Evolutionary conservation across 2,113 vertebrate species (phyloP), one percentile per base, ranked within the genome.

Genomic region (Daubentonia madagascariensis): DNA sequence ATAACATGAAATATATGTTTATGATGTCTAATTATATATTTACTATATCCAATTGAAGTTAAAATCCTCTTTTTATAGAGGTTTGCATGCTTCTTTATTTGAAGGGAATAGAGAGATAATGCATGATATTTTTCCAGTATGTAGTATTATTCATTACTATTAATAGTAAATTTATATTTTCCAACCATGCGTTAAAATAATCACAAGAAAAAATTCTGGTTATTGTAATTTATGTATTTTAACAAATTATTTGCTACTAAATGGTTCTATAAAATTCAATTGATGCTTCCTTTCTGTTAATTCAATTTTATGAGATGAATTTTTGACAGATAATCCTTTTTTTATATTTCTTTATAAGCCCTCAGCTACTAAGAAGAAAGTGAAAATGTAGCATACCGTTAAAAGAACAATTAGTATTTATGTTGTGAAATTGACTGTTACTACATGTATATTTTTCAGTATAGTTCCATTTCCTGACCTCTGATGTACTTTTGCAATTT

Each of bases 401-500:
- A 67, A 73, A 95, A 85, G 78, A 72, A 73, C 48, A 83, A 16
- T 96, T 68, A 52, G 20, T 37, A n/a, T 63, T 80, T 89, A 43
- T 23, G 54, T 83, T 87, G 7, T 73, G 45, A 85, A 90, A 78
- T 22, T 22, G 18, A 61, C 32, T 65, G 18, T 84, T 83, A 67
- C 59, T 32, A 45, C 40, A 20, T 40, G 35, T 81, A 12, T 75
- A 35, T 35, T 43, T 96, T 87, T 83, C 50, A 23, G 4, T 63
- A 23, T n/a, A 85, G 48, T 94, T 78, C 85, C 59, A 96, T 94
- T 94, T 92, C 86, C 98, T 91, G 95, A 88, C 80, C 40, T 96
- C 96, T 97, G 70, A 96, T 98, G 50, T 98, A 81, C 45, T 98
- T 98, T 54, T 96, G 84, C 96, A 92, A 81, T 95, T 95, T 98